These are phyloP conservation scores for Agelastica alni DNA, from an alignment of 2,888 invertebrate species.

Conservation along the genomic window DNA sequence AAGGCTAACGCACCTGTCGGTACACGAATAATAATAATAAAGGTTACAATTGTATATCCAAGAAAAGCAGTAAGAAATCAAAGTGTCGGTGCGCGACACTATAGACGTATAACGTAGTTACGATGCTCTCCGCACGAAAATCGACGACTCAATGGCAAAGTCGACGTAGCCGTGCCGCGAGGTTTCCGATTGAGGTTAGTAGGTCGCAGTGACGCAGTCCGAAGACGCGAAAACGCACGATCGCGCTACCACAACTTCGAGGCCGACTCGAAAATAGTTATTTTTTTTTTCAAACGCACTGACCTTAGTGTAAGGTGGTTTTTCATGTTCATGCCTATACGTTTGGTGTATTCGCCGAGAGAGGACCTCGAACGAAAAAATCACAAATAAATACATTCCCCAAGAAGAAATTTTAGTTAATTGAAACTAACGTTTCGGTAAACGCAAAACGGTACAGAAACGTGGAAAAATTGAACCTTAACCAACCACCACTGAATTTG, in stretches of 20 bases:
- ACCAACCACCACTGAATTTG: no score
- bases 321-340: slow-evolving; percentile 36
- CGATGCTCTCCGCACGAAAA: slow-evolving; percentile 39
- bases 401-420: no score
- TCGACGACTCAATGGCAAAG: slow-evolving; percentile 54
- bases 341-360: slow-evolving; percentile 31
- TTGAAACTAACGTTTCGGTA: no score
- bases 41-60: slow-evolving; percentile 15
- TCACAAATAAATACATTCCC: no score
- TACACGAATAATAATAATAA: neutral
- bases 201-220: slow-evolving; percentile 67
- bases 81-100: slow-evolving; percentile 21
- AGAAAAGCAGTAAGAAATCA: slow-evolving; percentile 43
- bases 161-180: slow-evolving; percentile 48
- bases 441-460: no score
- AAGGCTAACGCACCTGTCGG: no score
- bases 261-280: slow-evolving; percentile 48
- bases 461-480: no score
- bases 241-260: slow-evolving; percentile 62
- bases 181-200: slow-evolving; percentile 70
- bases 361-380: slow-evolving; percentile 26
- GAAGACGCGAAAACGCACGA: slow-evolving; percentile 69
- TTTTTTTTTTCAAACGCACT: slow-evolving; percentile 42
- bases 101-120: slow-evolving; percentile 25
- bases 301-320: slow-evolving; percentile 44